Evolutionary conservation across 2,888 invertebrate genomes (phyloP), one percentile per base, ranked within the genome.

Genomic region (Odontomyia ornata): DNA sequence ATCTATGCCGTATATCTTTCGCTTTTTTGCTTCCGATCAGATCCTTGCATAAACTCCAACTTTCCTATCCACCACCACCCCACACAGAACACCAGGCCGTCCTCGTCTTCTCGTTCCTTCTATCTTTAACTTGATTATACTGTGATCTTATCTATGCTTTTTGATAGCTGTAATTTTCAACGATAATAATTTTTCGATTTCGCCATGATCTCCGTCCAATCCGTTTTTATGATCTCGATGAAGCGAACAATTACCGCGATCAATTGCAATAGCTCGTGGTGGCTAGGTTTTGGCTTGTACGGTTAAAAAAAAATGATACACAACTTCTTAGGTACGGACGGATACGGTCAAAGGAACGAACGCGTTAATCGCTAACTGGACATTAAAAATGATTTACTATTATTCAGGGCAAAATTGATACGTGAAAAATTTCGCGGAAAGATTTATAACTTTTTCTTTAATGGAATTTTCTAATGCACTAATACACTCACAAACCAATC

Each of bases 121-220:
- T 65, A 65, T 36, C 65, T n/a, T 5, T 9, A 9, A 36, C 9
- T 36, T 36, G 36, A 36, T 36, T 36, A 36, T 36, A 36, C 9
- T 36, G 43, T 65, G 65, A 65, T 65, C 36, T 65, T 65, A 65
- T 65, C 65, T 65, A 65, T 15, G 43, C 65, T n/a, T 65, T 65
- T 21, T n/a, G 65, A 65, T 65, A 36, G 65, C 65, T 36, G 36
- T 36, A 65, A 65, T 65, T 65, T 65, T 65, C 65, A 65, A 56
- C 52, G 71, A 72, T 72, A 72, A 72, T 36, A 36, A 36, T 36
- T 72, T 72, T 56, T 27, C 71, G 71, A 72, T 52, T 56, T 72
- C 30, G 56, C 52, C 27, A 52, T 72, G 18, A 72, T 72, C 18
- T 56, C 23, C 1, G 13, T 25, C 52, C 36, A 36, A 36, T 36